These are phyloP conservation scores for Drosophila mimica DNA, from an alignment of 2,888 invertebrate genomes.

Conservation along the genomic window DNA sequence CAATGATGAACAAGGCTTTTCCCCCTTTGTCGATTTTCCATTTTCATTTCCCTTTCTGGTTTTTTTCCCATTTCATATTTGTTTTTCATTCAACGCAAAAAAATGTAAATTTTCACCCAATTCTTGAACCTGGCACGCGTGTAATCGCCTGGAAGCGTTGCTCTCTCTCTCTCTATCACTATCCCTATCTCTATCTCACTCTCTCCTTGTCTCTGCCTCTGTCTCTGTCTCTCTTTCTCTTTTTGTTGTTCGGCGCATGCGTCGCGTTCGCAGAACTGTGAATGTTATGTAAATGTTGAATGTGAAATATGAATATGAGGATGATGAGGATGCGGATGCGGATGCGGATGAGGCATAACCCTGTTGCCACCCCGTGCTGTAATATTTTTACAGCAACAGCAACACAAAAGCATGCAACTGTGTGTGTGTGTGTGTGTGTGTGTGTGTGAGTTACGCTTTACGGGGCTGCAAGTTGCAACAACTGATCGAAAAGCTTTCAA, in stretches of 20 bases:
- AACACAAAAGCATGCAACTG: constrained; percentile 9
- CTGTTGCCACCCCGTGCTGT: constrained; percentile 27
- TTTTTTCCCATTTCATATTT: constrained; percentile 36
- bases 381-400: constrained; percentile 45
- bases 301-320: constrained; percentile 31
- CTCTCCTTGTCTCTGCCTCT: neutral
- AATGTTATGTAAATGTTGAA: constrained; percentile 22
- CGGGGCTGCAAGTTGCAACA: constrained; percentile 40
- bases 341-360: neutral
- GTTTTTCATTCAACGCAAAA: constrained; percentile 35
- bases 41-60: constrained; percentile 6
- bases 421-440: neutral
- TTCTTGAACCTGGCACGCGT: constrained; percentile 70
- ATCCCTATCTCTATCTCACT: neutral
- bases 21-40: constrained; percentile 12
- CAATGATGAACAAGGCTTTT: constrained; percentile 21
- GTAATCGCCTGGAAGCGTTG: constrained; percentile 78
- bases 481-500: constrained; percentile 38
- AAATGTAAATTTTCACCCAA: constrained; percentile 79
- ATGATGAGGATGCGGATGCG: neutral
- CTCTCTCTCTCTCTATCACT: neutral
- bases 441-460: neutral
- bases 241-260: constrained; percentile 52
- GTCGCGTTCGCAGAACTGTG: constrained; percentile 23
- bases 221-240: too few relatives aligned